Evolutionary conservation across 1,140 invertebrate genomes (phyloP), one percentile per base, ranked within the genome.

Genomic region (Anadara kagoshimensis): DNA sequence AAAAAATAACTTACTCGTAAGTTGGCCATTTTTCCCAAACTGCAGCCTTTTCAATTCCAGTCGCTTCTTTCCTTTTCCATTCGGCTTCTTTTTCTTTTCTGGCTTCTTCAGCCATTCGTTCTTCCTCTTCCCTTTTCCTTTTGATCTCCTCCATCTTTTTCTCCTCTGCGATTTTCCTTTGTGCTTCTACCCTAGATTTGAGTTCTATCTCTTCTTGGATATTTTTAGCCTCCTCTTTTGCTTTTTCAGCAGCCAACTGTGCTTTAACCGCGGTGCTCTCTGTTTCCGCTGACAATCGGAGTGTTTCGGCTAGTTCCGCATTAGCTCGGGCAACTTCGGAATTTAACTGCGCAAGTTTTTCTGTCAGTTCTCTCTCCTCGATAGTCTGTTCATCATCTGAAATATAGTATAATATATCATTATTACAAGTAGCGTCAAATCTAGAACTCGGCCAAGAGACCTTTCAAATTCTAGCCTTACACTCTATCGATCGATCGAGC

Each of bases 281-380:
- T 12, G 85, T 85, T 75, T 86, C 85, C 36, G 83, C 78, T 14
- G 79, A 79, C 36, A 86, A 54, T 53, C 77, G 64, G 20, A 82
- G 58, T 8, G 83, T 82, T 58, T 81, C 80, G 24, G 85, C 78
- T 41, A 86, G 76, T 54, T 84, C 80, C 14, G 80, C 71, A 61
- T 83, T 82, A 16, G 83, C 82, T 36, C 82, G 66, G 3, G 85
- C 85, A 20, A 85, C 76, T 54, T 75, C 76, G 3, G 81, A 80
- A 69, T 86, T 86, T 8, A 86, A 56, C 29, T 78, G 57, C 0
- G 83, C 75, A 14, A 86, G 69, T 45, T 82, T 83, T 51, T 82
- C 79, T 24, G 61, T 69, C 16, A 86, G 57, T 24, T 86, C 82
- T 61, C 54, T 59, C 44, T 85, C 82, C 36, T 86, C 85, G 1